phyloP scores from a whole-genome alignment of 1,140 invertebrate genomes.

The Helicorthomorpha holstii region DNA sequence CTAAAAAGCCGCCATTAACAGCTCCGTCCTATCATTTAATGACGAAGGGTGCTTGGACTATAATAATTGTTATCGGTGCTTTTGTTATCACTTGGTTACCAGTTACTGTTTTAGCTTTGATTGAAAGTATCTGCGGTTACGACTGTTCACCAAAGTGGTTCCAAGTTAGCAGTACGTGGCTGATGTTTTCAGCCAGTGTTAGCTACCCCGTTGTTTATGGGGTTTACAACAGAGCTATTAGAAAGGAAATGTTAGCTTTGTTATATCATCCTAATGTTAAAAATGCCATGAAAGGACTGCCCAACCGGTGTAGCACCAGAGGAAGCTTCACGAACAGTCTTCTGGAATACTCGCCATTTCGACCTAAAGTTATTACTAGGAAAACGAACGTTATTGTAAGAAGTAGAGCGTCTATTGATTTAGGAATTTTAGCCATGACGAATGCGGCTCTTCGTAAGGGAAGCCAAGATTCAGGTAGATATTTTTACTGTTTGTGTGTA shows the following conservation, averaged over 20 bases:
- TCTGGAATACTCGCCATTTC: constrained; percentile 5
- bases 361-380: not conserved
- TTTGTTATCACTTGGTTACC: constrained; percentile 12
- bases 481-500: not conserved
- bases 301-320: not conserved
- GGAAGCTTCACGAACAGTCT: constrained; percentile 1
- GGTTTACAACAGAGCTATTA: constrained; percentile 13
- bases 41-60: constrained; percentile 13
- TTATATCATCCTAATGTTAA: constrained; percentile 6
- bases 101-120: constrained; percentile 9
- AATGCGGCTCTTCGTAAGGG: not conserved
- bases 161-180: constrained; percentile 3
- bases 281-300: not conserved
- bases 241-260: constrained; percentile 12
- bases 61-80: constrained; percentile 14
- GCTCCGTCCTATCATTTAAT: constrained; percentile 5
- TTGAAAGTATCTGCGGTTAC: constrained; percentile 5
- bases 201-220: constrained; percentile 15
- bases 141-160: not conserved
- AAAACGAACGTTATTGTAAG: not conserved
- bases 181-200: constrained; percentile 8
- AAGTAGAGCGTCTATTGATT: not conserved
- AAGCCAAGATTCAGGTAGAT: constrained; percentile 8
- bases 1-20: not conserved
- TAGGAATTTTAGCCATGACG: not conserved